phyloP scores from a whole-genome alignment of 2,888 invertebrate species.

The Rhagonycha fulva region DNA sequence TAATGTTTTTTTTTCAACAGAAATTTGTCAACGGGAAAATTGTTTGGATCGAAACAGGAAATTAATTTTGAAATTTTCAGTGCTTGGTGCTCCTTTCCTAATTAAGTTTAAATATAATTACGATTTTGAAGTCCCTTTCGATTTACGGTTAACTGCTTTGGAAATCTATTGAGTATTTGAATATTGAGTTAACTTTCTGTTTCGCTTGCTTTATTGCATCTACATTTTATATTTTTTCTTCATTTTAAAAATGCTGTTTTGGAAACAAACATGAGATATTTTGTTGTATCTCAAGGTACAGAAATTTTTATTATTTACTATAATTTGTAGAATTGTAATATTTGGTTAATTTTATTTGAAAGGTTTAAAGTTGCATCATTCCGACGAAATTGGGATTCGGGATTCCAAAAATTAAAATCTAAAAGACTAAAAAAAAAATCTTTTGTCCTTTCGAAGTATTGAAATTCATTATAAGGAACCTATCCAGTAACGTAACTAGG shows the following conservation, averaged over 20 bases:
- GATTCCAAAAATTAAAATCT: too few species aligned
- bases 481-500: too few species aligned
- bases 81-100: slow-evolving; percentile 20
- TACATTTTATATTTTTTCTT: not conserved
- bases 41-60: slow-evolving; percentile 21
- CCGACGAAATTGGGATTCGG: too few species aligned
- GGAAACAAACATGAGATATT: not conserved
- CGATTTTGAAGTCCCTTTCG: slow-evolving; percentile 38
- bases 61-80: slow-evolving; percentile 28
- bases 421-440: too few species aligned
- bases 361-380: too few species aligned
- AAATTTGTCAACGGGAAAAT: not conserved
- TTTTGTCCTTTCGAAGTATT: too few species aligned
- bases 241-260: not conserved
- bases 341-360: too few species aligned
- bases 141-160: slow-evolving; percentile 38
- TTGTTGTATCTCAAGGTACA: too few species aligned
- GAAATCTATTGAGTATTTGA: slow-evolving; percentile 33
- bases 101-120: slow-evolving; percentile 41
- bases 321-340: too few species aligned
- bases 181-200: slow-evolving; percentile 31
- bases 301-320: too few species aligned
- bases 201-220: not conserved
- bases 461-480: too few species aligned
- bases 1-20: not conserved